Percentiles rank a stretch among this genome's conserved stretches.
Evolutionary conservation across 2,888 invertebrate species (phyloP).

Genomic region (Pseudanteris insignis): DNA sequence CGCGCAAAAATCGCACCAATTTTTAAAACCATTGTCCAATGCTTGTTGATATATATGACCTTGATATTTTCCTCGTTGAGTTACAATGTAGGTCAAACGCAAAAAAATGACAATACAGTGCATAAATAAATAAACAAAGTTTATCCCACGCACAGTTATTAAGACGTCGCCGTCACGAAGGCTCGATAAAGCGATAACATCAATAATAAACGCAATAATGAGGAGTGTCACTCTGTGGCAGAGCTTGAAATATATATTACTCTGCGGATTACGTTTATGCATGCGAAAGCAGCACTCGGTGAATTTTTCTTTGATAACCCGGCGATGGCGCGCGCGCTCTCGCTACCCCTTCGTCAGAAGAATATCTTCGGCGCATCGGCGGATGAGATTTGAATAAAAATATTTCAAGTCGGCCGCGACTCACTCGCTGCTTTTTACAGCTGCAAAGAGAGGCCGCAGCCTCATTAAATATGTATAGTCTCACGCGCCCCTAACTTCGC

Average conservation of each 20-base stretch:
- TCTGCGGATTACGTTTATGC: conserved; percentile 63
- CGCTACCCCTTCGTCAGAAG: conserved; percentile 49
- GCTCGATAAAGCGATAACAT: conserved; percentile 32
- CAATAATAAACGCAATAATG: conserved; percentile 55
- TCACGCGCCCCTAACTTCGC: conserved; percentile 40
- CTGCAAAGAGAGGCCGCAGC: conserved; percentile 52
- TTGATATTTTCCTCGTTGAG: too few relatives aligned
- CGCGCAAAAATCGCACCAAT: too few relatives aligned
- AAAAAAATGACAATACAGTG: too few relatives aligned
- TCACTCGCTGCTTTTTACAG: conserved; percentile 60
- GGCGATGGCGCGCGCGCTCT: conserved; percentile 22
- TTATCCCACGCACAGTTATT: too few relatives aligned
- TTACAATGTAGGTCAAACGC: too few relatives aligned
- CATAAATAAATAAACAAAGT: too few relatives aligned
- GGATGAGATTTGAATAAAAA: conserved; percentile 65
- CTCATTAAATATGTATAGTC: conserved; percentile 67
- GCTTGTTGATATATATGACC: too few relatives aligned
- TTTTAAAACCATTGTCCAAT: too few relatives aligned
- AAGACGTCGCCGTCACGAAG: conserved; percentile 19
- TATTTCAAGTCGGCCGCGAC: conserved; percentile 52
- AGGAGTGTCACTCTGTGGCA: conserved; percentile 53
- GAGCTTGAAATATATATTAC: conserved; percentile 62
- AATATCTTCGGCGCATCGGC: conserved; percentile 52
- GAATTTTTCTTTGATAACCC: conserved; percentile 65
- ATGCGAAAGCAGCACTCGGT: conserved; percentile 60